Percentiles rank a stretch among this genome's conserved stretches.
phyloP scores from a whole-genome alignment of 2,797 vertebrate species.

The Carduelis carduelis region DNA sequence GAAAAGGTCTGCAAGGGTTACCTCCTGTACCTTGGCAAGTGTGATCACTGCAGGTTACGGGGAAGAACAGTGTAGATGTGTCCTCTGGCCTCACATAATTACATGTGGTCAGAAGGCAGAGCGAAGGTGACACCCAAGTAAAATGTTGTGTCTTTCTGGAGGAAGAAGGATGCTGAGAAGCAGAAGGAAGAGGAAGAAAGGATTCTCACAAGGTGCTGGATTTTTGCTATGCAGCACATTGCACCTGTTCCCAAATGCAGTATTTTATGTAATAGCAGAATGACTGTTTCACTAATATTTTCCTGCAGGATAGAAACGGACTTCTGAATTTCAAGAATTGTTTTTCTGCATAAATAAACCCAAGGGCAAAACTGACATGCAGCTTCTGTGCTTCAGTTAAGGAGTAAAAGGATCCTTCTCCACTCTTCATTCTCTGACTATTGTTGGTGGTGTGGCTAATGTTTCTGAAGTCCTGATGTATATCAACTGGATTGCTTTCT shows the following conservation, averaged over 20 bases:
- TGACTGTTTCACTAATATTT: background rate
- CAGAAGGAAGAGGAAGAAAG: background rate
- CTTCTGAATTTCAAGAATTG: background rate
- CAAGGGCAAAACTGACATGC: background rate
- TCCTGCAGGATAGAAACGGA: background rate
- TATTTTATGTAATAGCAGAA: background rate
- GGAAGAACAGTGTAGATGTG: too few relatives aligned
- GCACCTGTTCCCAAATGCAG: background rate
- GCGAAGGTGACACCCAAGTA: background rate
- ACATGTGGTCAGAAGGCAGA: background rate
- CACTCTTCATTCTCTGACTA: background rate
- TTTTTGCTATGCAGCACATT: background rate
- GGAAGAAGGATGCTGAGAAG: background rate
- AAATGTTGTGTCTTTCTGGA: background rate
- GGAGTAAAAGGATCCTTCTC: background rate
- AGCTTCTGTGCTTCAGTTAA: background rate
- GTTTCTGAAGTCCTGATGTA: background rate
- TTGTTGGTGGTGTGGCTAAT: background rate
- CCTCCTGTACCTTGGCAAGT: background rate
- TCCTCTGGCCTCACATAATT: background rate
- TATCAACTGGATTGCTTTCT: background rate
- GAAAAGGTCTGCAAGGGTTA: background rate
- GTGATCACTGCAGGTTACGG: background rate
- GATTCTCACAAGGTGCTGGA: accelerated
- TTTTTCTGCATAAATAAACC: background rate